Conservation (phyloP, 2,888 invertebrate species). For the Exephanes ischioxanthus region DNA sequence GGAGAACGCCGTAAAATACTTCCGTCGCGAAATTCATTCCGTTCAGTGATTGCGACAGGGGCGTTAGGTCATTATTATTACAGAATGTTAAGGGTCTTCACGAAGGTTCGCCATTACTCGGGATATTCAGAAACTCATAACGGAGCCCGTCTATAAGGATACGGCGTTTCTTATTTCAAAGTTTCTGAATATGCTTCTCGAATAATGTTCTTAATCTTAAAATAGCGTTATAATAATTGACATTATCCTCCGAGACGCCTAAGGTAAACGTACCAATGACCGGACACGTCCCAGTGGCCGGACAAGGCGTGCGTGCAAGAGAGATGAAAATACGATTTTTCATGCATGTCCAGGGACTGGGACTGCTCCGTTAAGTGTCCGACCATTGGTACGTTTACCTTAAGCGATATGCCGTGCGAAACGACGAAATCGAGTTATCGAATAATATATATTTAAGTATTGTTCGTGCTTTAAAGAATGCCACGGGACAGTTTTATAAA, state of each 20-base stretch:
- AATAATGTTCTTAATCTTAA: conserved; percentile 74
- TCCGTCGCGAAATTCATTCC: conserved; percentile 34
- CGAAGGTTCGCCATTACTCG: conserved; percentile 74
- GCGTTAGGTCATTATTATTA: conserved; percentile 61
- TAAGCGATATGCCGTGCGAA: conserved; percentile 35
- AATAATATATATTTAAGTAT: conserved; percentile 48
- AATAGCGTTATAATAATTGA: conserved; percentile 70
- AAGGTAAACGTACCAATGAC: too few relatives aligned
- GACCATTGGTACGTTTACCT: too few relatives aligned
- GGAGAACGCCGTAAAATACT: conserved; percentile 41
- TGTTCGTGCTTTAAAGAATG: neutral
- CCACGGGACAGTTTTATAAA: conserved; percentile 27
- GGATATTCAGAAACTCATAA: conserved; percentile 77
- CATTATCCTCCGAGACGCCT: conserved; percentile 51
- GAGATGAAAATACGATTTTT: too few relatives aligned
- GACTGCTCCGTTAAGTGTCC: too few relatives aligned
- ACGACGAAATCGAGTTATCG: conserved; percentile 37
- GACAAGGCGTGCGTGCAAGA: too few relatives aligned
- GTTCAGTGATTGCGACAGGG: conserved; percentile 26
- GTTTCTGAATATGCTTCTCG: conserved; percentile 77
- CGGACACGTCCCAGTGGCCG: too few relatives aligned
- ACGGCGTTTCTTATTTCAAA: neutral
- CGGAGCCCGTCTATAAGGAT: conserved; percentile 36
- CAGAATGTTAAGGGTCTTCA: conserved; percentile 73
- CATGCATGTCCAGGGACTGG: too few relatives aligned